These are phyloP conservation scores for Zophobas atratus DNA, from an alignment of 1,140 invertebrate genomes.

Conservation along the genomic window DNA sequence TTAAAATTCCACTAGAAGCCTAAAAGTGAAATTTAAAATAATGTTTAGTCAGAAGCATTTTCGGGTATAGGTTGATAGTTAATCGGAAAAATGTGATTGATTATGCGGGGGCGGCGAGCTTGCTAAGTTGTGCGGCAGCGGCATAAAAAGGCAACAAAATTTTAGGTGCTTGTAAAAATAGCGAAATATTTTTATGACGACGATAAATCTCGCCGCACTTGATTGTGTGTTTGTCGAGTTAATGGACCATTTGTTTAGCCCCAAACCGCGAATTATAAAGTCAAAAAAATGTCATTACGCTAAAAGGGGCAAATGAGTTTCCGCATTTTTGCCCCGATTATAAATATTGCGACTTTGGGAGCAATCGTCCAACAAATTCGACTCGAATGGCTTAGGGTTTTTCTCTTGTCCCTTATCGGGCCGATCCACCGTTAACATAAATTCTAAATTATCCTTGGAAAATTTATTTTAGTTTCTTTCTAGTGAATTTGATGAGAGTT, in stretches of 20 bases:
- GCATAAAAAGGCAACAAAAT: neutral
- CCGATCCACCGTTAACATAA: neutral
- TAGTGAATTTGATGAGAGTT: neutral
- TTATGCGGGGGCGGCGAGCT: no score
- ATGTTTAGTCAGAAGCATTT: no score
- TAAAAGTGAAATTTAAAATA: no score
- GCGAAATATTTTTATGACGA: neutral
- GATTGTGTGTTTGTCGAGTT: neutral
- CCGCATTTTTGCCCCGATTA: neutral
- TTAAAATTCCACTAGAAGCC: no score
- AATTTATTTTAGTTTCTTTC: neutral
- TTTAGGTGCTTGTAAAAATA: neutral
- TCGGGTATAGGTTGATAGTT: no score
- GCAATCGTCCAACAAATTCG: neutral
- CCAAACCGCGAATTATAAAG: neutral
- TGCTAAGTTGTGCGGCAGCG: no score
- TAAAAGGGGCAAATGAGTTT: no score
- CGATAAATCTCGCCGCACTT: neutral
- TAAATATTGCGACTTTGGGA: neutral
- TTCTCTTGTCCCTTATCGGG: neutral
- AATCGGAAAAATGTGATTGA: no score
- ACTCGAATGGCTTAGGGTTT: neutral
- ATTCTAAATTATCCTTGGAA: neutral
- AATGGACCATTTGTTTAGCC: neutral
- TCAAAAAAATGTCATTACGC: neutral